Percentiles rank a stretch among this genome's conserved stretches.
Conservation (phyloP, 2,113 vertebrate genomes). For the Neofelis nebulosa region DNA sequence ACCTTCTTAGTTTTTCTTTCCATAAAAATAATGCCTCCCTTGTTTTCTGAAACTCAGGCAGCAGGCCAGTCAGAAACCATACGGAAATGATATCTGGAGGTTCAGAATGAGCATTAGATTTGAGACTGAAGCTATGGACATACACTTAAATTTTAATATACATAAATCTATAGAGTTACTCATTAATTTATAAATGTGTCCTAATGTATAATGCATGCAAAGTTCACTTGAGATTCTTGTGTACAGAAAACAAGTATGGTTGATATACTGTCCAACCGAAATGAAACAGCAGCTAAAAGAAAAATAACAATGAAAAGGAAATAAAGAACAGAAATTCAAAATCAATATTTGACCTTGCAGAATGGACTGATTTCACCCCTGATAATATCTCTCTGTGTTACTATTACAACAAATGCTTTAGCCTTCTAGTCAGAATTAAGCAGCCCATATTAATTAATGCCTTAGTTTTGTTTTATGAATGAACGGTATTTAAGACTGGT, state of each 20-base stretch:
- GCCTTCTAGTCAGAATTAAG: slow-evolving; percentile 65
- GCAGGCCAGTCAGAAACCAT: slow-evolving; percentile 87
- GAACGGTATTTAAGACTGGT: slow-evolving; percentile 88
- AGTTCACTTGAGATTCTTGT: slow-evolving; percentile 78
- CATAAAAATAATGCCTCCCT: slow-evolving; percentile 86
- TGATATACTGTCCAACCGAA: slow-evolving; percentile 80
- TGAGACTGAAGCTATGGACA: slow-evolving; percentile 83
- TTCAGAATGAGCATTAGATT: slow-evolving; percentile 83
- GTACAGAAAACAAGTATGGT: slow-evolving; percentile 74
- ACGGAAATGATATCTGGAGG: slow-evolving; percentile 80
- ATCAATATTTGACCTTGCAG: slow-evolving; percentile 70
- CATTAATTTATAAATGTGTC: slow-evolving; percentile 83
- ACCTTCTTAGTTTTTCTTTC: slow-evolving; percentile 75
- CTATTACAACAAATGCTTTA: slow-evolving; percentile 41
- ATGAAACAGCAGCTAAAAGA: slow-evolving; percentile 65
- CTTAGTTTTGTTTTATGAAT: slow-evolving; percentile 78
- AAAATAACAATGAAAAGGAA: slow-evolving; percentile 34
- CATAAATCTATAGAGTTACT: slow-evolving; percentile 84
- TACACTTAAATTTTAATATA: slow-evolving; percentile 77
- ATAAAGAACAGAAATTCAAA: slow-evolving; percentile 50
- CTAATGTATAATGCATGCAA: slow-evolving; percentile 88
- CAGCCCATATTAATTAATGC: slow-evolving; percentile 74
- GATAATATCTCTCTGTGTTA: slow-evolving; percentile 64
- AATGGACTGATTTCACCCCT: slow-evolving; percentile 74
- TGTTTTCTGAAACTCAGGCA: slow-evolving; percentile 87